Percentiles rank a stretch among this genome's conserved stretches.
These are phyloP conservation scores for Panthera tigris DNA, from an alignment of 2,113 vertebrate genomes.

Conservation along the genomic window DNA sequence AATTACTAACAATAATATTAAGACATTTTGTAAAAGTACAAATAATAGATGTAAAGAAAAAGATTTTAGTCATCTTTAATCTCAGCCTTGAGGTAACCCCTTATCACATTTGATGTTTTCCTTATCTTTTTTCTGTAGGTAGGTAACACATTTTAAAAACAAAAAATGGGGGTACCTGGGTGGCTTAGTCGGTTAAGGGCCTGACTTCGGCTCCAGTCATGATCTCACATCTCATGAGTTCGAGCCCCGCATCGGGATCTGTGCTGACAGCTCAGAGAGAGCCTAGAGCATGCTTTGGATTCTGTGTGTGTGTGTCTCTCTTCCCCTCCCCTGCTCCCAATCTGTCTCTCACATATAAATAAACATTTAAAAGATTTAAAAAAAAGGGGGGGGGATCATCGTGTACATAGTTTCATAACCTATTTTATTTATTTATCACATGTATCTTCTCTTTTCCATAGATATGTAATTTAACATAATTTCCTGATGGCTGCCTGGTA, in stretches of 20 bases:
- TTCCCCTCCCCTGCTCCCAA: no score
- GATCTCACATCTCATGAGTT: no score
- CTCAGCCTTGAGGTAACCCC: not conserved
- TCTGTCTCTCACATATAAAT: no score
- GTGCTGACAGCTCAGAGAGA: no score
- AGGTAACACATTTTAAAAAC: not conserved
- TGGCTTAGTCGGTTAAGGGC: no score
- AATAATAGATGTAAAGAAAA: slow-evolving; percentile 53
- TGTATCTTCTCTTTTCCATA: not conserved
- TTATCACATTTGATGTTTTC: slow-evolving; percentile 1
- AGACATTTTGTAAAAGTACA: slow-evolving; percentile 33
- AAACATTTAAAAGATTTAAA: no score
- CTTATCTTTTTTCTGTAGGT: not conserved
- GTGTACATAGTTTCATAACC: not conserved
- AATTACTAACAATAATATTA: not conserved
- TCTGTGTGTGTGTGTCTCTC: no score
- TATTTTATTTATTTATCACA: not conserved
- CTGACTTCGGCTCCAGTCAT: no score
- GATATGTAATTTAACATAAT: not conserved
- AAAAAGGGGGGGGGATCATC: not conserved
- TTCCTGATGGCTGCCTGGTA: not conserved
- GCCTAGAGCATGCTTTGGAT: no score
- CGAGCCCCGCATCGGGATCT: no score
- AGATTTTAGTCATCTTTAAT: not conserved
- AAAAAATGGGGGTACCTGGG: not conserved